Conservation (phyloP, 2,888 invertebrate species). For the Arctia plantaginis region DNA sequence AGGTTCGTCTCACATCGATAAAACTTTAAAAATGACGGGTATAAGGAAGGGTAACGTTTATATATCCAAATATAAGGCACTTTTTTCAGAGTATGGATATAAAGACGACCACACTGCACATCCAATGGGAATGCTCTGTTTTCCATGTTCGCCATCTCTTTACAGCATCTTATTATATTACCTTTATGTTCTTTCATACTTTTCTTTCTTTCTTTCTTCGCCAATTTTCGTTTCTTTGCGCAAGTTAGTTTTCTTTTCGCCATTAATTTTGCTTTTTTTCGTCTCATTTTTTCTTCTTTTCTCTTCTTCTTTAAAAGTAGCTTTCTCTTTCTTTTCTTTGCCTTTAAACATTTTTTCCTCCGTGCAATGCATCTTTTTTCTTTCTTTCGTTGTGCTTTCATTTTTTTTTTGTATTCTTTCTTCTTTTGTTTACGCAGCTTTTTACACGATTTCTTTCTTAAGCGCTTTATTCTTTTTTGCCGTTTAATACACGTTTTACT, state of each 20-base stretch:
- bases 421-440: background rate
- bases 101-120: constrained; percentile 21
- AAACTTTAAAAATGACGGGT: constrained; percentile 50
- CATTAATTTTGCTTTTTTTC: background rate
- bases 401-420: background rate
- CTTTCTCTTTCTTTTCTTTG: background rate
- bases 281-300: background rate
- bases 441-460: background rate
- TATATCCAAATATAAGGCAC: constrained; percentile 31
- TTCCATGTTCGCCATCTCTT: constrained; percentile 13
- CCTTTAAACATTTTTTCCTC: background rate
- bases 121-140: constrained; percentile 25
- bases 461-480: background rate
- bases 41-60: constrained; percentile 47
- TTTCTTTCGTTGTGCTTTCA: background rate
- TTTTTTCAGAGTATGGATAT: constrained; percentile 19
- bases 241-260: background rate
- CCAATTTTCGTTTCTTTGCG: constrained; percentile 1
- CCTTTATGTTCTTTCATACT: background rate
- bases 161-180: background rate
- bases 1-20: constrained; percentile 41
- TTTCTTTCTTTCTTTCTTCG: background rate
- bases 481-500: background rate
- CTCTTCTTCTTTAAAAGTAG: background rate
- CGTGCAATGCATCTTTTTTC: background rate